Evolutionary conservation across 1,140 invertebrate genomes (phyloP).

Genomic region (Lepidurus arcticus): DNA sequence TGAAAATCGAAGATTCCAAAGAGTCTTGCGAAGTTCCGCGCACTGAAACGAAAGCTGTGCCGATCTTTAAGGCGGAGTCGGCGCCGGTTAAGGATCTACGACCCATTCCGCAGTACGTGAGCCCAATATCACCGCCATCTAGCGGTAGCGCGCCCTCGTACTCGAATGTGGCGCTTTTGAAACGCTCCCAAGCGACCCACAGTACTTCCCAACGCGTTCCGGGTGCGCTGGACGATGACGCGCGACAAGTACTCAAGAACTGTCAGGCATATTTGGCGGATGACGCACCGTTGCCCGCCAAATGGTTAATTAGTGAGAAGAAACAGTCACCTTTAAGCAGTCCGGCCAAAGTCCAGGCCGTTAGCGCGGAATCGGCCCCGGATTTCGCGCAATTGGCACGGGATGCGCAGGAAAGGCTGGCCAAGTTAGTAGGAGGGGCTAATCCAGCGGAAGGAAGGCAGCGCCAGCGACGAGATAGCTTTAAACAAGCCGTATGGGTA

Average conservation of each 20-base stretch:
- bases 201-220: neutral
- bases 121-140: neutral
- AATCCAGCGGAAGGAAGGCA: neutral
- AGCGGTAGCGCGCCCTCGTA: neutral
- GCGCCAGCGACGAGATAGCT: conserved; percentile 9
- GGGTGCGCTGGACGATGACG: conserved; percentile 23
- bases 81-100: neutral
- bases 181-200: neutral
- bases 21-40: neutral
- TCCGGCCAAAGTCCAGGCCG: neutral
- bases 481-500: conserved; percentile 26
- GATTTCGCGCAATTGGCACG: conserved; percentile 1
- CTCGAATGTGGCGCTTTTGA: neutral
- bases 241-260: conserved; percentile 29
- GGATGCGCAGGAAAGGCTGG: neutral
- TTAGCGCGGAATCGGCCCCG: neutral
- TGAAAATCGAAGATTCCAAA: neutral
- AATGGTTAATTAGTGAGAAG: neutral
- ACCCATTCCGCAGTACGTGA: neutral
- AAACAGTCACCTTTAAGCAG: neutral
- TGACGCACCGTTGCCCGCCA: neutral
- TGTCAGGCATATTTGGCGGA: conserved; percentile 31
- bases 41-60: neutral
- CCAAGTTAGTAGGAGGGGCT: neutral
- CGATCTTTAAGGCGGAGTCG: neutral